These are phyloP conservation scores for Crambe crambe DNA, from an alignment of 37 sponge, comb jelly and placozoan genomes.

Conservation along the genomic window DNA sequence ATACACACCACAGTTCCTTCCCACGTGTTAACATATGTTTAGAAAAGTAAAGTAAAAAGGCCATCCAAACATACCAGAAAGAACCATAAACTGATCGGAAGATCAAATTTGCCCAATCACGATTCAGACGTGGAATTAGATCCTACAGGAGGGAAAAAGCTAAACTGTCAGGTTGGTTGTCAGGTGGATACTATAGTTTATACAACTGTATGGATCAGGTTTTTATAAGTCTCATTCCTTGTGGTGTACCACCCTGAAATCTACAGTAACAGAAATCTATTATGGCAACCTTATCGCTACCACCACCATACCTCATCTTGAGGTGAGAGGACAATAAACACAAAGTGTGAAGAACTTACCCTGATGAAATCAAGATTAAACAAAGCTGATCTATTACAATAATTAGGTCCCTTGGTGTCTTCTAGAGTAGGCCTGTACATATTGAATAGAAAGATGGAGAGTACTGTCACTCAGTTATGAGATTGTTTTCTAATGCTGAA, in stretches of 20 bases:
- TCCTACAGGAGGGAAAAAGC: neutral
- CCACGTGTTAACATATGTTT: neutral
- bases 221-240: too few species aligned
- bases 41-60: neutral
- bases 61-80: constrained; percentile 32
- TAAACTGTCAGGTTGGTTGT: neutral
- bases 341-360: constrained; percentile 18
- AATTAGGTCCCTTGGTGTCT: constrained; percentile 36
- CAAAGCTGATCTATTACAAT: constrained; percentile 15
- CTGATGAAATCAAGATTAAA: constrained; percentile 16
- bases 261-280: too few species aligned
- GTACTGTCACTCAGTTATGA: too few species aligned
- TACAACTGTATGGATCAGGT: too few species aligned
- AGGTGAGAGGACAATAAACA: neutral
- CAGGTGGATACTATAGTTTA: too few species aligned
- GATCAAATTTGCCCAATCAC: constrained; percentile 36
- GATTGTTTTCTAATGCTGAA: too few species aligned
- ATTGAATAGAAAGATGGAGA: too few species aligned
- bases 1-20: neutral
- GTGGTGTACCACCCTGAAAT: too few species aligned
- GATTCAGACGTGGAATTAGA: constrained; percentile 19
- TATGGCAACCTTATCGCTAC: neutral
- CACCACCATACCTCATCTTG: neutral
- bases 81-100: constrained; percentile 3
- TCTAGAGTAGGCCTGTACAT: constrained; percentile 36